These are phyloP conservation scores for Brenthis hecate DNA, from an alignment of 2,888 invertebrate genomes.

Conservation along the genomic window DNA sequence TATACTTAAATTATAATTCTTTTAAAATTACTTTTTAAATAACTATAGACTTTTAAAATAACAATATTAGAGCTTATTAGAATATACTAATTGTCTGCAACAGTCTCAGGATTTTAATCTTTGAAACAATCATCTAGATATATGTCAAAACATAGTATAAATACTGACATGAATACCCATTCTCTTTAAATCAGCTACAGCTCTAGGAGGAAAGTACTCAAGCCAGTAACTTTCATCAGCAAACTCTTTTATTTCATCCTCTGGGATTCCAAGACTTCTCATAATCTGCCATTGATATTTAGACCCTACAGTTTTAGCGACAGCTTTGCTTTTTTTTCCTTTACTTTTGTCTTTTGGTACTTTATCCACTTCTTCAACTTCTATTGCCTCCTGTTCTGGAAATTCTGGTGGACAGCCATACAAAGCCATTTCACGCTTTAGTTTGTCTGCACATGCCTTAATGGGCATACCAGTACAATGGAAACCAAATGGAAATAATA, in stretches of 20 bases:
- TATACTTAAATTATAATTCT: no score
- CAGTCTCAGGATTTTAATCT: no score
- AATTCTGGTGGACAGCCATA: conserved; percentile 97
- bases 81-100: not conserved
- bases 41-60: no score
- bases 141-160: not conserved
- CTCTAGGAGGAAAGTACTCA: conserved; percentile 97
- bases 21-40: no score
- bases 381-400: conserved; percentile 83
- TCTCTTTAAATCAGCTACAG: conserved; percentile 91
- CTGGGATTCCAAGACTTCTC: conserved; percentile 93
- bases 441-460: conserved; percentile 98
- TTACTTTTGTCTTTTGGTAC: conserved; percentile 86
- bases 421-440: conserved; percentile 94
- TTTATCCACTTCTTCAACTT: conserved; percentile 79
- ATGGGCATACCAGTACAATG: conserved; percentile 99
- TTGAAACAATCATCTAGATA: not conserved
- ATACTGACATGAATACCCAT: conserved; percentile 93
- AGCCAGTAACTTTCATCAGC: conserved; percentile 96
- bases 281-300: conserved; percentile 99
- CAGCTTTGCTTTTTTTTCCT: conserved; percentile 97
- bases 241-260: conserved; percentile 96
- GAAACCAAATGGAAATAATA: conserved; percentile 98
- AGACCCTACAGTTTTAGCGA: conserved; percentile 92
- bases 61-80: not conserved